Percentiles rank a stretch among this genome's conserved stretches.
These are phyloP conservation scores for Caenorhabditis remanei DNA, from an alignment of 1,140 invertebrate genomes.

Conservation along the genomic window DNA sequence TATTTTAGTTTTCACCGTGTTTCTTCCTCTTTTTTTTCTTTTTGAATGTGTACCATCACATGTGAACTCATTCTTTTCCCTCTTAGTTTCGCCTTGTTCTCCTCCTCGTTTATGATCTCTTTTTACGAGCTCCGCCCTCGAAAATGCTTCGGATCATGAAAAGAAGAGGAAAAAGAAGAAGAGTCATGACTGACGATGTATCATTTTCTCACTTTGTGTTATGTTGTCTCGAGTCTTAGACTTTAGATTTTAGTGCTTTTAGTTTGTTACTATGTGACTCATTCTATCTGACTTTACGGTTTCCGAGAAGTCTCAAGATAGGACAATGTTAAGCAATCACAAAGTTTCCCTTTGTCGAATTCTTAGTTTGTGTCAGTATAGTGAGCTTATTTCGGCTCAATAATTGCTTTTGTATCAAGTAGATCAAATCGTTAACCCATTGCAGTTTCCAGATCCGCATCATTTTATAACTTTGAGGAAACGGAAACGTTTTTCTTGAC, in stretches of 20 bases:
- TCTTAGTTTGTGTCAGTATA: too few species aligned
- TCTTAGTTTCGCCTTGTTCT: background rate
- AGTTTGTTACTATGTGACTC: background rate
- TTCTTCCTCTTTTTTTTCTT: background rate
- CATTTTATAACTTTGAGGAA: too few species aligned
- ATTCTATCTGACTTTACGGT: background rate
- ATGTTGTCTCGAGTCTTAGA: slow-evolving; percentile 11
- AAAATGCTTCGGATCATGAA: slow-evolving; percentile 46
- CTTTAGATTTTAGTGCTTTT: background rate
- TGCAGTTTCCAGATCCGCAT: too few species aligned
- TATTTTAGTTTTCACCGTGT: background rate
- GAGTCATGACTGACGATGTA: slow-evolving; percentile 5
- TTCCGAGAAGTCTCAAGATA: background rate
- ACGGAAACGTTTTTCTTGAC: too few species aligned
- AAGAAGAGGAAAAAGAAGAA: slow-evolving; percentile 14
- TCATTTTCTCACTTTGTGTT: slow-evolving; percentile 42
- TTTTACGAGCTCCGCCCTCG: slow-evolving; percentile 46
- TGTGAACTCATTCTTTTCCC: slow-evolving; percentile 41
- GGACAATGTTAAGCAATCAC: too few species aligned
- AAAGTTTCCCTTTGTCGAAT: too few species aligned
- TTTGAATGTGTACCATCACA: slow-evolving; percentile 51
- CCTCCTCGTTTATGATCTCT: slow-evolving; percentile 51
- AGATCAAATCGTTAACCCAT: too few species aligned
- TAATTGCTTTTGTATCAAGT: too few species aligned
- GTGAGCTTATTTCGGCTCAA: too few species aligned